These are phyloP conservation scores for Gari tellinella DNA, from an alignment of 2,888 invertebrate genomes.

Conservation along the genomic window DNA sequence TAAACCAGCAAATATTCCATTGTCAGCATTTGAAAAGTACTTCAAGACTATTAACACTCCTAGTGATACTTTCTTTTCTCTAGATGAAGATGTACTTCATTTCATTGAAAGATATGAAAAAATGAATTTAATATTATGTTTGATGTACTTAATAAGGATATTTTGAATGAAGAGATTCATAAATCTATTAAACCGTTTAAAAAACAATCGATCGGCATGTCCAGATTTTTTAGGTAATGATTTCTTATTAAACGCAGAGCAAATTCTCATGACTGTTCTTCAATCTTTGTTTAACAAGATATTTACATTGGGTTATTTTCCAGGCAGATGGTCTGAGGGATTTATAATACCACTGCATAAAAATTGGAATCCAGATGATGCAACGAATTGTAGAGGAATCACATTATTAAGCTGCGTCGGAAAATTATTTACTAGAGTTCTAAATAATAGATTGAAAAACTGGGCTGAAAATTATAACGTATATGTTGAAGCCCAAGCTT, in stretches of 20 bases:
- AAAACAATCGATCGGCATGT: slow-evolving; percentile 5
- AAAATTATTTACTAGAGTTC: slow-evolving; percentile 5
- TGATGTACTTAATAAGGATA: no score
- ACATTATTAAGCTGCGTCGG: slow-evolving; percentile 10
- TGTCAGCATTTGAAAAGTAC: background rate
- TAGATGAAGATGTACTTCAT: slow-evolving; percentile 17
- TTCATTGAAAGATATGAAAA: slow-evolving; percentile 19
- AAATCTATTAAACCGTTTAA: slow-evolving; percentile 10
- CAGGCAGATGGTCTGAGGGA: no score
- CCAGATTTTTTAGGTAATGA: slow-evolving; percentile 19
- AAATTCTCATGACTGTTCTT: background rate
- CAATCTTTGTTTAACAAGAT: slow-evolving; percentile 12
- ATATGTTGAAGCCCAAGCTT: slow-evolving; percentile 31
- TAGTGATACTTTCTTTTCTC: slow-evolving; percentile 4
- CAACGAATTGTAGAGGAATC: slow-evolving; percentile 10
- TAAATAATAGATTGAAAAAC: slow-evolving; percentile 24
- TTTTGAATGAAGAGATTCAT: slow-evolving; percentile 4
- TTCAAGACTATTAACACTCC: slow-evolving; percentile 16
- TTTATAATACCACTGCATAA: no score
- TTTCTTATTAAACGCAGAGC: slow-evolving; percentile 16
- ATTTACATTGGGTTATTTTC: slow-evolving; percentile 15
- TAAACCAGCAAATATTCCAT: no score
- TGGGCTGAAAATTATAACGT: slow-evolving; percentile 30
- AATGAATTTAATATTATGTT: slow-evolving; percentile 28
- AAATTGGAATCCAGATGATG: background rate